These are phyloP conservation scores for Thymallus thymallus DNA, from an alignment of 2,113 vertebrate species.

Conservation along the genomic window DNA sequence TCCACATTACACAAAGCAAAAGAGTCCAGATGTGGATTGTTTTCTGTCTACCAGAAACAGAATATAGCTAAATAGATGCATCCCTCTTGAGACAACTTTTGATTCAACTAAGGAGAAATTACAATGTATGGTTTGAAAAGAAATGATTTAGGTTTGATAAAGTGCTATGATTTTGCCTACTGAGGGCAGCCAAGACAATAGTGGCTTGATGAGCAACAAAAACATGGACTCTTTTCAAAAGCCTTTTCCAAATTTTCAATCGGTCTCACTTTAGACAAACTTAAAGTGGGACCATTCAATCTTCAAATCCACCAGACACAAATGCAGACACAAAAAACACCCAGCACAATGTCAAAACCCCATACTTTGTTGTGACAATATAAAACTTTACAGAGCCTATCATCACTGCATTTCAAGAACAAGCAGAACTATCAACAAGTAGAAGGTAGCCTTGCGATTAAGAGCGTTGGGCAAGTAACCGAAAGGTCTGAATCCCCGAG, in stretches of 20 bases:
- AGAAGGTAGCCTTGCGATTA: too few relatives aligned
- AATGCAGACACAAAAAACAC: too few relatives aligned
- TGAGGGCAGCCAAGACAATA: constrained; percentile 4
- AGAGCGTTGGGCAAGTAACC: too few relatives aligned
- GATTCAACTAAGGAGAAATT: constrained; percentile 24
- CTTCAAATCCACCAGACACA: too few relatives aligned
- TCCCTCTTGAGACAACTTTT: constrained; percentile 1
- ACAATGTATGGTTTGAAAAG: constrained; percentile 10
- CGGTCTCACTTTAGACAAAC: neutral
- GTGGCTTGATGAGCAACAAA: neutral
- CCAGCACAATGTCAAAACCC: too few relatives aligned
- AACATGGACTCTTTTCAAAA: neutral
- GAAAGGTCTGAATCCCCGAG: too few relatives aligned
- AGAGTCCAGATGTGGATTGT: constrained; percentile 37
- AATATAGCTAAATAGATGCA: constrained; percentile 19
- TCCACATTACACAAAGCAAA: constrained; percentile 42
- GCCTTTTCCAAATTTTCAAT: neutral
- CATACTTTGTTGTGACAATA: too few relatives aligned
- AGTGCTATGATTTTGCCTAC: neutral
- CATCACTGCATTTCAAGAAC: too few relatives aligned
- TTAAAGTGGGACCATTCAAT: too few relatives aligned
- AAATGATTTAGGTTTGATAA: neutral
- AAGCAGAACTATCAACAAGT: too few relatives aligned
- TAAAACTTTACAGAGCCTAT: too few relatives aligned
- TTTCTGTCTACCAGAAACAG: constrained; percentile 43